Evolutionary conservation across 1,140 invertebrate genomes (phyloP).

Genomic region (Coenobita brevimanus): DNA sequence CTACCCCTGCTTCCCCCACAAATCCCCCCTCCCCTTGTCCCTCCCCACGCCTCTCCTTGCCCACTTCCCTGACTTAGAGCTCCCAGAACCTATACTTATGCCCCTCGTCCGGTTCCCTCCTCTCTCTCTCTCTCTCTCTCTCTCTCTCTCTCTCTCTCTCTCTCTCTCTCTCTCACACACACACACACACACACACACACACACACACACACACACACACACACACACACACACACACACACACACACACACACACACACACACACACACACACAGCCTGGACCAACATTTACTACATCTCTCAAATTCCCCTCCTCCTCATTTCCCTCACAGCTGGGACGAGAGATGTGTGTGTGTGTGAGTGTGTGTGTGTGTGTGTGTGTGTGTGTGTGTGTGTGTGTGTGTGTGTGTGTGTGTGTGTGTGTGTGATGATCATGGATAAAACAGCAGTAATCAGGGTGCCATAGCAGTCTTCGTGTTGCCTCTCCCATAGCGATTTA

Average conservation of each 20-base stretch:
- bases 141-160: not conserved
- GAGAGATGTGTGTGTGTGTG: not conserved
- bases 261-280: not conserved
- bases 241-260: not conserved
- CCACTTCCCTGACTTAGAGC: too few species aligned
- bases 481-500: too few species aligned
- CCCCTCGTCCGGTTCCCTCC: not conserved
- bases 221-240: slow-evolving; percentile 15
- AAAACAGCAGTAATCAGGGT: too few species aligned
- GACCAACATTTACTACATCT: too few species aligned
- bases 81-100: too few species aligned
- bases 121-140: not conserved
- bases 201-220: slow-evolving; percentile 7
- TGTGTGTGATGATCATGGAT: too few species aligned
- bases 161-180: not conserved
- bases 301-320: too few species aligned
- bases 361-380: slow-evolving; percentile 7
- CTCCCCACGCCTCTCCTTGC: too few species aligned
- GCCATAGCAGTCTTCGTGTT: too few species aligned
- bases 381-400: not conserved
- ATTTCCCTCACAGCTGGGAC: not conserved
- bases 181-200: not conserved
- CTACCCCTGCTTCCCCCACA: too few species aligned
- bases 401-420: not conserved
- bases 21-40: too few species aligned